phyloP scores from a whole-genome alignment of 2,888 invertebrate genomes.

The Pocota personata region DNA sequence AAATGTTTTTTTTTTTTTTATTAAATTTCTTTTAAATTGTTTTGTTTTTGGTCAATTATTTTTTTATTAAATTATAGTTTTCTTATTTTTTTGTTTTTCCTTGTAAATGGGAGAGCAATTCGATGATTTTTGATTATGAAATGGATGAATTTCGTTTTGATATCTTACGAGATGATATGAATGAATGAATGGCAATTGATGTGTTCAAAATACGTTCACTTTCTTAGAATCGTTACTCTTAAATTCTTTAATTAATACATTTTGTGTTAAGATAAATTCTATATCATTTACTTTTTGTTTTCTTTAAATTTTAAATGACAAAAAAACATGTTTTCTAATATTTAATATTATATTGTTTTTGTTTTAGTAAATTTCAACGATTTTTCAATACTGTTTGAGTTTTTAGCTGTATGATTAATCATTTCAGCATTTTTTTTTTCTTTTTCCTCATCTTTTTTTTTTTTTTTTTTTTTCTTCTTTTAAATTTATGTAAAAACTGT shows the following conservation, averaged over 20 bases:
- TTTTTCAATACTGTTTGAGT: conserved; percentile 73
- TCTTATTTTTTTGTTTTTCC: background rate
- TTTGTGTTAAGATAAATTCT: conserved; percentile 15
- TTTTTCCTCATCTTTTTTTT: conserved; percentile 30
- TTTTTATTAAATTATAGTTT: conserved; percentile 14
- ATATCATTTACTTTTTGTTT: conserved; percentile 11
- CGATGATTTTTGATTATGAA: conserved; percentile 65
- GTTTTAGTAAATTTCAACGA: conserved; percentile 59
- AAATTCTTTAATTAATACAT: conserved; percentile 41
- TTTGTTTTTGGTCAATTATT: conserved; percentile 58
- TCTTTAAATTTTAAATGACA: conserved; percentile 16
- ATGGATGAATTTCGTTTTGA: conserved; percentile 50
- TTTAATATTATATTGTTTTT: conserved; percentile 19
- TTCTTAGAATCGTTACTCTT: conserved; percentile 43
- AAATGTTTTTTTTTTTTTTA: background rate
- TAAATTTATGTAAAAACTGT: conserved; percentile 61
- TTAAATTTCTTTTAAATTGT: conserved; percentile 15
- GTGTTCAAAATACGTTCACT: conserved; percentile 53
- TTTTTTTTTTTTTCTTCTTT: conserved; percentile 14
- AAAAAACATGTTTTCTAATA: conserved; percentile 19
- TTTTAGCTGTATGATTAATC: conserved; percentile 73
- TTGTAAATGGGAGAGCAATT: conserved; percentile 53
- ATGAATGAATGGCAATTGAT: conserved; percentile 57
- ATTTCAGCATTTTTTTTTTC: conserved; percentile 60
- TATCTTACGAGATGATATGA: conserved; percentile 51